Base-by-base conservation (phyloP, 2,797 vertebrate genomes). In the Acipenser transmontanus region DNA sequence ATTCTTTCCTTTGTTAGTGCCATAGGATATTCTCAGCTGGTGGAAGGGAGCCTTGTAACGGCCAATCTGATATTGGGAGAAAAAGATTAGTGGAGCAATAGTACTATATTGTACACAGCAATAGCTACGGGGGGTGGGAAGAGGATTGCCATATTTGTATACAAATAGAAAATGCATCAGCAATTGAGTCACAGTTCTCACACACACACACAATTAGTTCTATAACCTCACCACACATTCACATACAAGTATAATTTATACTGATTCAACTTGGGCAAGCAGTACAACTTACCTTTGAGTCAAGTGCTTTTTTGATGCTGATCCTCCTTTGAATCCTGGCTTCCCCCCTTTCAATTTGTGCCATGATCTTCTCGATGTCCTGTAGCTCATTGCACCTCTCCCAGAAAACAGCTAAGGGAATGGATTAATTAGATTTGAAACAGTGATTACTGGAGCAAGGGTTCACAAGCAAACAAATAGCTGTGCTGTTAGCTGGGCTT, bases 341-440 rank as follows among this genome's bases (percentile, higher is more conserved):
- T 84, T 99, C 96, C 79, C 97, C 97, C 76, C 97, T 92, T 83
- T 99, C 97, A 65, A 99, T 98, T 85, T 99, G 97, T 69, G 97
- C 95, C 97, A 99, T 98, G 76, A 99, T 99, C 85, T 98, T 99
- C 78, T 99, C 97, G 66, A 99, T 99, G 71, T 99, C 97, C 77
- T 99, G 97, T 34, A 99, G 91, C 69, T 99, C 97, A 62, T 98
- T 99, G 80, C 97, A 99, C 67, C 97, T 90, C 83, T 99, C 97
- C 97, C 97, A 99, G 80, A 98, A 99, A 2, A 99, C 97, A 78
- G 96, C 97, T 98, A 65, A 34, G 34, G 34, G 34, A 34, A 34
- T 34, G 34, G 34, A 34, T 34, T 34, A 8, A 68, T 34, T 3
- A 51, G 34, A 34, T 34, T 34, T 34, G 34, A 34, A 34, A 3